Percentiles rank a stretch among this genome's conserved stretches.
Conservation (phyloP, 2,888 invertebrate species). For the Poecilus cupreus region DNA sequence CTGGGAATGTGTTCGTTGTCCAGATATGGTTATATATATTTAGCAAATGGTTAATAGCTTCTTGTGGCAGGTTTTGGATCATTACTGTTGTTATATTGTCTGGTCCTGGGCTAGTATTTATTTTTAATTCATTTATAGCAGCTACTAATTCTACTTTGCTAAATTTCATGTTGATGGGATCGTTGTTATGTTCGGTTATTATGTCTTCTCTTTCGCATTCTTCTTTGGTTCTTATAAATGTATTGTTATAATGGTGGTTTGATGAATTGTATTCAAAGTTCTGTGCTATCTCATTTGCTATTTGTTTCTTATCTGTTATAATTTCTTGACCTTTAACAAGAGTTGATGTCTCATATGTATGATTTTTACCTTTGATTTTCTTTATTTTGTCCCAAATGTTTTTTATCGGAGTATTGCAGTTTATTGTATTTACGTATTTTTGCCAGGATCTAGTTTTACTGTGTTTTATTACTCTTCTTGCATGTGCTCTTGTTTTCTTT, state of each 20-base stretch:
- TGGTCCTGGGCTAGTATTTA: neutral
- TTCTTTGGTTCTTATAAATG: neutral
- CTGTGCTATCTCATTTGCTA: neutral
- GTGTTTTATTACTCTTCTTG: neutral
- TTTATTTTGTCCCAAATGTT: neutral
- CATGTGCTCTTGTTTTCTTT: neutral
- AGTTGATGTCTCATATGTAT: neutral
- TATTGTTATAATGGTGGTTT: neutral
- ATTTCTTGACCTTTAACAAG: neutral
- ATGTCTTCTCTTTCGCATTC: neutral
- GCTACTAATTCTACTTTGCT: neutral
- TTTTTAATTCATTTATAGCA: neutral
- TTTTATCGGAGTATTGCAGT: neutral
- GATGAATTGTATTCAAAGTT: neutral
- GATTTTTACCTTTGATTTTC: neutral
- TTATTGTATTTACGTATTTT: neutral
- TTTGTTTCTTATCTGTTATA: neutral
- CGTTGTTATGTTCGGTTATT: neutral
- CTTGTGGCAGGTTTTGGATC: neutral
- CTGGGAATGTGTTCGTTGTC: neutral
- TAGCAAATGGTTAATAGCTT: neutral
- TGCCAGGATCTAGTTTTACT: conserved; percentile 21
- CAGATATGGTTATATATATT: conserved; percentile 15
- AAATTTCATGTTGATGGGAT: neutral
- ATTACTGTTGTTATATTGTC: neutral